Evolutionary conservation across 2,113 vertebrate species (phyloP).

Genomic region (Propithecus coquereli): DNA sequence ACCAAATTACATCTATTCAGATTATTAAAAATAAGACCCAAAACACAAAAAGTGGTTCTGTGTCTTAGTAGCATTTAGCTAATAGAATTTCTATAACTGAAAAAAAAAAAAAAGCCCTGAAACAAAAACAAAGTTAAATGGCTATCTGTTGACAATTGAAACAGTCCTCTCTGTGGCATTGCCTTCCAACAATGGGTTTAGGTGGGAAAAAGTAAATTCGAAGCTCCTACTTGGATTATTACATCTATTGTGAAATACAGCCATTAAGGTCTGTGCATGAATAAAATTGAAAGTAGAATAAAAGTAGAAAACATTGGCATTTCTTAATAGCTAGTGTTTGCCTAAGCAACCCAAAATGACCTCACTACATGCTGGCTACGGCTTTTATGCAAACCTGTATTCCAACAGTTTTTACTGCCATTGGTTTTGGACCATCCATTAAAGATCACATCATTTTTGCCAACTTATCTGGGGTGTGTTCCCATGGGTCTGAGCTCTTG

Average conservation of each 20-base stretch:
- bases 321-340: background rate
- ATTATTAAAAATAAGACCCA: background rate
- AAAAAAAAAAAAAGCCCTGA: background rate
- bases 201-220: background rate
- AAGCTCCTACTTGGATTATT: background rate
- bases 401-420: background rate
- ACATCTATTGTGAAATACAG: background rate
- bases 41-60: background rate
- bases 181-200: background rate
- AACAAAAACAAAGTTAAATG: background rate
- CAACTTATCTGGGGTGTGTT: background rate
- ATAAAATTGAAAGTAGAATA: background rate
- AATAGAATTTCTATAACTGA: background rate
- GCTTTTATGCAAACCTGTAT: background rate
- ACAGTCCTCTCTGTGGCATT: rapidly evolving
- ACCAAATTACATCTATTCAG: background rate
- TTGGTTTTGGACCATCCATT: background rate
- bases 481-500: background rate
- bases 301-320: background rate
- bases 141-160: background rate
- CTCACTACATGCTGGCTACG: background rate
- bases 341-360: background rate
- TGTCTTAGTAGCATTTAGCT: background rate
- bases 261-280: background rate
- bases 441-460: background rate